These are phyloP conservation scores for Jordanella pulchra DNA, from an alignment of 2,797 vertebrate genomes.

Conservation along the genomic window DNA sequence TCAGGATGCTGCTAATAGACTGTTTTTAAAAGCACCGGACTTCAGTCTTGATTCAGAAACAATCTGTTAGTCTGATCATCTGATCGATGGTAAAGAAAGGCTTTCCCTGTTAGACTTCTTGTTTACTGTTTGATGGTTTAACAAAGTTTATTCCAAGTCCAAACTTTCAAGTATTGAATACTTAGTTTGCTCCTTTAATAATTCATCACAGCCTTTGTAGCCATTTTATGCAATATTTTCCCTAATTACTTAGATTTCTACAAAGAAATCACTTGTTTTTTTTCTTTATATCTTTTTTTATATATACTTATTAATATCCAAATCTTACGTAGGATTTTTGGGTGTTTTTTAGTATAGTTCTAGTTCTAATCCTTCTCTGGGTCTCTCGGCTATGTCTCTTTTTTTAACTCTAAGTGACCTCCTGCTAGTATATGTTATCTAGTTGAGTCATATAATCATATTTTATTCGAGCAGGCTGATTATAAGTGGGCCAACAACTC, in stretches of 20 bases:
- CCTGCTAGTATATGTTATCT: background rate
- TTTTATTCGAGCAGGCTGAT: background rate
- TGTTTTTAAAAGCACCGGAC: background rate
- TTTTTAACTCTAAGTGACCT: background rate
- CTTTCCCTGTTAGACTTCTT: background rate
- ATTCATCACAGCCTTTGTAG: background rate
- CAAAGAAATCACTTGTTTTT: background rate
- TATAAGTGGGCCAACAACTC: background rate
- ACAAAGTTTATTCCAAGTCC: background rate
- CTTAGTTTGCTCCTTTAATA: too few relatives aligned
- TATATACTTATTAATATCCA: background rate
- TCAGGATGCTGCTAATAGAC: background rate
- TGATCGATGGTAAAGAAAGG: too few relatives aligned
- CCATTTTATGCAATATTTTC: background rate
- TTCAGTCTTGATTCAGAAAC: background rate
- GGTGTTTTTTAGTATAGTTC: background rate
- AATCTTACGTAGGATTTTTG: too few relatives aligned
- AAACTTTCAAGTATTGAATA: background rate
- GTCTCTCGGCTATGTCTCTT: background rate
- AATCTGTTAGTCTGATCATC: background rate
- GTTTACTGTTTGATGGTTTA: background rate
- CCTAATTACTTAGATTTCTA: background rate
- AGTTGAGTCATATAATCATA: background rate
- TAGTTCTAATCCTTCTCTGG: background rate
- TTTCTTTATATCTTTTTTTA: background rate